These are phyloP conservation scores for Helicoverpa assulta DNA, from an alignment of 2,888 invertebrate species.

Conservation along the genomic window DNA sequence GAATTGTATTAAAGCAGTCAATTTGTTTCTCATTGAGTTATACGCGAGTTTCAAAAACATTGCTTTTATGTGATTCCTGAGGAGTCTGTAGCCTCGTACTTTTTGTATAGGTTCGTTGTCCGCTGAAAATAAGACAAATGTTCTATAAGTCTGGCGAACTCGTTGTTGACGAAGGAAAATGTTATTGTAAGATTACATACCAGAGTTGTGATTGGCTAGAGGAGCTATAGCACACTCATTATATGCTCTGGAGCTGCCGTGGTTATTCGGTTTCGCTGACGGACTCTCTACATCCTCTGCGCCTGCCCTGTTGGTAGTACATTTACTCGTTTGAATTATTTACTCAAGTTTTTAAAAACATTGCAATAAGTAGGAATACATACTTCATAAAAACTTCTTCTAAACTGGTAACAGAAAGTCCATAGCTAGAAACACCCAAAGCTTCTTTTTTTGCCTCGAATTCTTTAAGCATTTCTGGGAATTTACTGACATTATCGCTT, in stretches of 20 bases:
- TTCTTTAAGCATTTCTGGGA: constrained; percentile 92
- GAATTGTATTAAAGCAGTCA: constrained; percentile 83
- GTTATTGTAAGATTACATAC: constrained; percentile 50
- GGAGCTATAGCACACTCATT: constrained; percentile 75
- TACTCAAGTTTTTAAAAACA: neutral
- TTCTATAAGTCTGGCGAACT: neutral
- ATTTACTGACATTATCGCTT: constrained; percentile 91
- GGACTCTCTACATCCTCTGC: constrained; percentile 75
- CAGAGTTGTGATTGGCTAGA: constrained; percentile 62
- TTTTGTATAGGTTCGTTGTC: constrained; percentile 79
- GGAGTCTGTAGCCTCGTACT: constrained; percentile 80
- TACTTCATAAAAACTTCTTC: constrained; percentile 97
- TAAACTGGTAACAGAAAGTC: constrained; percentile 96
- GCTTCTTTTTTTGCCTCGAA: constrained; percentile 91
- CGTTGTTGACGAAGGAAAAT: neutral
- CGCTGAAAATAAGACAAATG: constrained; percentile 68
- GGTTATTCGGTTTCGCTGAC: constrained; percentile 62
- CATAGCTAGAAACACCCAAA: constrained; percentile 94
- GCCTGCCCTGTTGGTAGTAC: constrained; percentile 76
- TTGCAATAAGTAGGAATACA: constrained; percentile 56
- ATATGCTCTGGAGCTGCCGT: constrained; percentile 43
- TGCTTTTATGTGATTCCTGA: constrained; percentile 84
- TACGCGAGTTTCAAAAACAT: constrained; percentile 85
- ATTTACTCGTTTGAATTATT: neutral
- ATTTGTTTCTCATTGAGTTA: constrained; percentile 81